Conservation (phyloP, 2,797 vertebrate species). For the Buceros bicornis region DNA sequence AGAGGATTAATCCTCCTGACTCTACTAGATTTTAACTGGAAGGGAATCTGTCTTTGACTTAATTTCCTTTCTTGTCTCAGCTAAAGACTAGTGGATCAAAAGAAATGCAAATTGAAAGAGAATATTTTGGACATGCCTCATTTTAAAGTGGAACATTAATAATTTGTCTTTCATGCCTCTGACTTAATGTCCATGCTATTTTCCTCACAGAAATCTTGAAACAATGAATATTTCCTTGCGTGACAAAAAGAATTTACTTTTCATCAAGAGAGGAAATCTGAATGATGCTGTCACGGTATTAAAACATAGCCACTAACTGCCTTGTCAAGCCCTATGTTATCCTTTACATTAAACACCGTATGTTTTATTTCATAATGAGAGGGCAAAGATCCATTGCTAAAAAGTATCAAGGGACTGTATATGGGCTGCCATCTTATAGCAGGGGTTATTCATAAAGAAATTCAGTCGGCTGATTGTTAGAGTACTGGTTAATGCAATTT, state of each 20-base stretch:
- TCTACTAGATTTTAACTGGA: slow-evolving; percentile 38
- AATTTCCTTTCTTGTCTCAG: slow-evolving; percentile 40
- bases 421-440: neutral
- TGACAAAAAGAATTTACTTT: slow-evolving; percentile 1
- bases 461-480: neutral
- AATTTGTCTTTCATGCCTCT: slow-evolving; percentile 5
- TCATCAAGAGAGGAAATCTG: neutral
- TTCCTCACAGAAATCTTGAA: slow-evolving; percentile 26
- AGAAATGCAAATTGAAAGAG: slow-evolving; percentile 36
- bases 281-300: neutral
- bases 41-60: slow-evolving; percentile 28
- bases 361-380: slow-evolving; percentile 36
- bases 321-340: slow-evolving; percentile 41
- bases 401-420: neutral
- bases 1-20: neutral
- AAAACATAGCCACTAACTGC: neutral
- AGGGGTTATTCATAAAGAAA: neutral
- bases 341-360: neutral
- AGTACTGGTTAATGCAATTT: slow-evolving; percentile 34
- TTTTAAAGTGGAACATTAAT: slow-evolving; percentile 19
- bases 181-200: slow-evolving; percentile 22
- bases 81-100: slow-evolving; percentile 47
- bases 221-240: neutral
- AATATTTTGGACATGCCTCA: slow-evolving; percentile 29
- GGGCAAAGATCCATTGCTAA: neutral